These are phyloP conservation scores for Acinonyx jubatus DNA, from an alignment of 2,113 vertebrate genomes.

Conservation along the genomic window DNA sequence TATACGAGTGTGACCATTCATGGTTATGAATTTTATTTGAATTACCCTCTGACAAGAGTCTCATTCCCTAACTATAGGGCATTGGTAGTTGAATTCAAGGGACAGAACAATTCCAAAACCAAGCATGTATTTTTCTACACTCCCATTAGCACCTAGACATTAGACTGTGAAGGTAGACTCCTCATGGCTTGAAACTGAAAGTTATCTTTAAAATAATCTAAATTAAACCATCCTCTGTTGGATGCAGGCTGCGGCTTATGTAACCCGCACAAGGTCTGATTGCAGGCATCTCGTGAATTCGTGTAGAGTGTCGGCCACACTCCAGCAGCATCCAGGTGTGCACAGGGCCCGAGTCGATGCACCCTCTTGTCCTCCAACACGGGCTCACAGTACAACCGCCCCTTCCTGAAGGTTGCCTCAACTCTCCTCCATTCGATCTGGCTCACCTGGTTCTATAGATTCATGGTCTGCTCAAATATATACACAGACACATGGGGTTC, in stretches of 20 bases:
- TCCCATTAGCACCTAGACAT: not conserved
- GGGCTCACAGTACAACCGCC: not conserved
- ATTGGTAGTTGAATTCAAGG: not conserved
- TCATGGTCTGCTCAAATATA: not conserved
- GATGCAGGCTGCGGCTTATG: not conserved
- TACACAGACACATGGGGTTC: not conserved
- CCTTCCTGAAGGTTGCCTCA: not conserved
- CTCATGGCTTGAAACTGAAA: not conserved
- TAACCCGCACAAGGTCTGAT: not conserved
- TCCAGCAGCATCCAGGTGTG: not conserved
- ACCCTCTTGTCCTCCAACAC: not conserved
- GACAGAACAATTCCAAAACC: not conserved
- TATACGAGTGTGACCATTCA: not conserved
- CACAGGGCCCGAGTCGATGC: fast-evolving
- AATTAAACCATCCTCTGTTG: not conserved
- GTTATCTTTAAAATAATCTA: not conserved
- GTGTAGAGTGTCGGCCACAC: not conserved
- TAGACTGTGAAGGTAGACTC: not conserved
- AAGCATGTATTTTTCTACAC: not conserved
- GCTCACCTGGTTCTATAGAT: not conserved
- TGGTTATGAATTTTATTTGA: not conserved
- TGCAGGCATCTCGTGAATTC: not conserved
- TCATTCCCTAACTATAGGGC: not conserved
- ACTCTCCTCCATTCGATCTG: not conserved
- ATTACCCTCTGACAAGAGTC: not conserved